Conservation (phyloP, 2,888 invertebrate species). For the Leptopilina syphax region DNA sequence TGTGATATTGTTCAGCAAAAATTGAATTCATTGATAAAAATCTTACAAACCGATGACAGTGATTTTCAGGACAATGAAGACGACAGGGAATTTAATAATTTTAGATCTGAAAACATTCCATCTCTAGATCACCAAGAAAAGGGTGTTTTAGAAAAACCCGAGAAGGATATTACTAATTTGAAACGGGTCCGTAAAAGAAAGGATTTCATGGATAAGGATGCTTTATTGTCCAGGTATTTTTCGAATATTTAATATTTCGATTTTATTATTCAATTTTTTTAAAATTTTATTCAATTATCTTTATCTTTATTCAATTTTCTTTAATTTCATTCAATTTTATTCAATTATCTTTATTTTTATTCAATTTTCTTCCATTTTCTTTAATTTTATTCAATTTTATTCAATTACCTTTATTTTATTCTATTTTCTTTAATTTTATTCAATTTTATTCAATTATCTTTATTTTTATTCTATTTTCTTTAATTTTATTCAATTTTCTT, state of each 20-base stretch:
- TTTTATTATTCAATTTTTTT: too few relatives aligned
- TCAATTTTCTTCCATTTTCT: too few relatives aligned
- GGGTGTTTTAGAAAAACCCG: conserved; percentile 78
- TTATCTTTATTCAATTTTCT: too few relatives aligned
- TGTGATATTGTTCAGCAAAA: conserved; percentile 88
- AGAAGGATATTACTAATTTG: conserved; percentile 79
- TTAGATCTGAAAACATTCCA: conserved; percentile 59
- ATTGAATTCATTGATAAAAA: conserved; percentile 85
- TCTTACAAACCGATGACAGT: conserved; percentile 84
- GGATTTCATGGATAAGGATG: conserved; percentile 80
- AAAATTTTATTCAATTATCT: too few relatives aligned
- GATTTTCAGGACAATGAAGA: conserved; percentile 68
- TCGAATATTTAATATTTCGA: not conserved
- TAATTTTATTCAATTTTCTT: not conserved
- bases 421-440: too few relatives aligned
- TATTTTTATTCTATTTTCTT: too few relatives aligned
- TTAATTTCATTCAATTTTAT: too few relatives aligned
- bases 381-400: too few relatives aligned
- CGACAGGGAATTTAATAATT: conserved; percentile 64
- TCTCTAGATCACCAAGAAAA: conserved; percentile 70
- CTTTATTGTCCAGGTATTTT: conserved; percentile 77
- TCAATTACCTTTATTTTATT: too few relatives aligned
- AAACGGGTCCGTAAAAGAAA: conserved; percentile 72
- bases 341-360: too few relatives aligned
- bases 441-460: too few relatives aligned